Evolutionary conservation across 2,797 vertebrate species (phyloP).

Genomic region (Melanotaenia nigrans): DNA sequence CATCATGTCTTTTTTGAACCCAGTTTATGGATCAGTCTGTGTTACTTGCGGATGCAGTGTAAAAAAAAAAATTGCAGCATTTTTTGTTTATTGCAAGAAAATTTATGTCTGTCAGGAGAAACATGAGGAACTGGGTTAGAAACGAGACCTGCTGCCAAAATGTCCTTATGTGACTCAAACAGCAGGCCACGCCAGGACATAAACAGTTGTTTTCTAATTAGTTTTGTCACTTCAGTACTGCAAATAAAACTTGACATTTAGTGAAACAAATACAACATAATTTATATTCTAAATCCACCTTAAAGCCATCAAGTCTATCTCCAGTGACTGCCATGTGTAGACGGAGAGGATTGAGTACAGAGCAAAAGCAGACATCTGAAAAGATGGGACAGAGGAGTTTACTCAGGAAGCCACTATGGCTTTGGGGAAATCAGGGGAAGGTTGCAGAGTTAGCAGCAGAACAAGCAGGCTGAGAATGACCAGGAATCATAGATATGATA

Average conservation of each 20-base stretch:
- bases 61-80: neutral
- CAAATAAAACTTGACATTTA: neutral
- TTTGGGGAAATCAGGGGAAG: constrained; percentile 20
- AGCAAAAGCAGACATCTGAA: constrained; percentile 58
- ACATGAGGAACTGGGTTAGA: constrained; percentile 42
- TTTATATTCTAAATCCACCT: neutral
- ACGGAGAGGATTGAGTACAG: constrained; percentile 19
- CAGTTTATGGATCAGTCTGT: neutral
- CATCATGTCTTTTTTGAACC: neutral
- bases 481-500: constrained; percentile 35
- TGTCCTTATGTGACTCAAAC: constrained; percentile 34
- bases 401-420: constrained; percentile 44
- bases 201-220: constrained; percentile 14
- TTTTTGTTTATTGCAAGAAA: constrained; percentile 23
- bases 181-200: constrained; percentile 45
- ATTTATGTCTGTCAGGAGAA: constrained; percentile 32
- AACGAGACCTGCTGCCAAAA: constrained; percentile 39
- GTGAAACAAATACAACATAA: neutral
- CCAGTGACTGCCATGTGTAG: too few species aligned
- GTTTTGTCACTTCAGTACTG: constrained; percentile 5
- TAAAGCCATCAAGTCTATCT: neutral
- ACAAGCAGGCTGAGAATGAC: constrained; percentile 40
- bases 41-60: neutral
- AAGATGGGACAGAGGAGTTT: constrained; percentile 49
- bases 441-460: constrained; percentile 31